Percentiles rank a stretch among this genome's conserved stretches.
Evolutionary conservation across 2,797 vertebrate genomes (phyloP).

Genomic region (Neosalanx taihuensis): DNA sequence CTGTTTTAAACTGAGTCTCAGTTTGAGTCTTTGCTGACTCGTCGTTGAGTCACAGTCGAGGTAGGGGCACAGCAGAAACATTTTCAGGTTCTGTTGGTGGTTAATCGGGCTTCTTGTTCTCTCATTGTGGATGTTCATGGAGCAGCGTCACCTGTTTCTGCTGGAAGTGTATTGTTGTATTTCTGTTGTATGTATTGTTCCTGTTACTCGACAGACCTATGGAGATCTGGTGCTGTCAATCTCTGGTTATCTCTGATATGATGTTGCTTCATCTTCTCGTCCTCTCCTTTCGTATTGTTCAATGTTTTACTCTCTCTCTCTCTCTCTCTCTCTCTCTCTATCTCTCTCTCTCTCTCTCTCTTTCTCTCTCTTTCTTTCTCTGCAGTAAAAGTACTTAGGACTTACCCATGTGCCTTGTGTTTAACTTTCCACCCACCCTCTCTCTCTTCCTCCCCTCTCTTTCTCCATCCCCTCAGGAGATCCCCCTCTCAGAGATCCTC

Average conservation of each 20-base stretch:
- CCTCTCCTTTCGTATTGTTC: background rate
- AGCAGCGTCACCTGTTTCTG: too few relatives aligned
- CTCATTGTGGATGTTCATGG: too few relatives aligned
- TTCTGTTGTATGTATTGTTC: background rate
- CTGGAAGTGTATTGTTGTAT: too few relatives aligned
- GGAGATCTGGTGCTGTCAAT: too few relatives aligned
- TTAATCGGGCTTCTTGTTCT: too few relatives aligned
- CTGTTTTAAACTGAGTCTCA: too few relatives aligned
- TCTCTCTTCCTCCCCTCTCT: background rate
- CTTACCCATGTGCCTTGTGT: background rate
- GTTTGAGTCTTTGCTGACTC: too few relatives aligned
- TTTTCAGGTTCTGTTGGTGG: too few relatives aligned
- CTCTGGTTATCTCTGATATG: too few relatives aligned
- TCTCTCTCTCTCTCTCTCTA: background rate
- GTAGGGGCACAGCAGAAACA: too few relatives aligned
- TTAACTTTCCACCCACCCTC: background rate
- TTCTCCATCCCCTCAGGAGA: constrained; percentile 80
- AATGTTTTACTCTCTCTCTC: background rate
- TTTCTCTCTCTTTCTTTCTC: background rate
- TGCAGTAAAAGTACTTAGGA: background rate
- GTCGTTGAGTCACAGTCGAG: too few relatives aligned
- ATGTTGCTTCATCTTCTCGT: background rate
- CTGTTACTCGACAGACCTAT: background rate
- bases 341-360: background rate
- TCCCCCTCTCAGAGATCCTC: constrained; percentile 97